Evolutionary conservation across 2,113 vertebrate genomes (phyloP), one percentile per base, ranked within the genome.

Genomic region (Nanorana parkeri): DNA sequence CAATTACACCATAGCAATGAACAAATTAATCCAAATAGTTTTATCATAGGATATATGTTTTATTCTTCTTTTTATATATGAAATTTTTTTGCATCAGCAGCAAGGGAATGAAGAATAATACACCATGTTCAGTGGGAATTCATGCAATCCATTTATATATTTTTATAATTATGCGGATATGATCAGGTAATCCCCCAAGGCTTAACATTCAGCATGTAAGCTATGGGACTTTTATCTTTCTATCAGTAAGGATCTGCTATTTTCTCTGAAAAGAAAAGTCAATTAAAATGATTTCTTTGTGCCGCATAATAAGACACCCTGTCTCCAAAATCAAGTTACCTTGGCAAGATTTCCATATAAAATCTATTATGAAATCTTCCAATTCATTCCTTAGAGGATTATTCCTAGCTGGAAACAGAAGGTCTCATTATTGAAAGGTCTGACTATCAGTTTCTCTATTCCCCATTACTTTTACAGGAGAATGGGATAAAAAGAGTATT

Each of bases 241-340:
- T 23, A 47, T 60, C 66, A 60, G 54, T 69, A 26, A 69, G 28
- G 3, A 17, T 76, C 41, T 80, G 11, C 16, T 55, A 21, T 23
- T 58, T 78, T 56, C 28, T 68, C 17, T 68, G 55, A 56, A 79
- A 29, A n/a, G 51, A 24, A 68, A 79, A 79, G 77, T 79, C 77
- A 68, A 79, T 79, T 79, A 79, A 68, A 79, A 79, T 69, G n/a
- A 69, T 69, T 68, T 80, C 29, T 80, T 69, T 69, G 69, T 65
- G 17, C 68, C 20, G 52, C 32, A 69, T 69, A 80, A 60, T 54
- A 80, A 69, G 77, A 29, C 17, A 28, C 29, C 4, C 17, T 80
- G 66, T 69, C 60, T 61, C 21, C 55, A 69, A 68, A 69, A 51
- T 26, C 2, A 58, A 41, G 77, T 80, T 69, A 80, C 77, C 66